Evolutionary conservation across 1,140 invertebrate genomes (phyloP), one percentile per base, ranked within the genome.

Genomic region (Hyposmocoma kahamanoa): DNA sequence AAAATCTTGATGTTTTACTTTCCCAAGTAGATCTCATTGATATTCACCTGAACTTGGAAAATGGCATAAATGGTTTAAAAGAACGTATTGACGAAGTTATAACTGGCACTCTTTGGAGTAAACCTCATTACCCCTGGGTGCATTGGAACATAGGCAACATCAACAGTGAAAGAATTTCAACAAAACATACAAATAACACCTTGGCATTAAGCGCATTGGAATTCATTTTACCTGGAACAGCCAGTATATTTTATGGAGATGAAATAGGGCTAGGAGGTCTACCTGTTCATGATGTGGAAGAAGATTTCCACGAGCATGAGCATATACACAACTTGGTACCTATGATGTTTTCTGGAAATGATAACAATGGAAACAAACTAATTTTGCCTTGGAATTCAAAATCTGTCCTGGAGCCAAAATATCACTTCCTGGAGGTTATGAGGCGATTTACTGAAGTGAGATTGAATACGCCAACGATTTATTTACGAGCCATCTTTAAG

Each of bases 191-290:
- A 3, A 92, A 93, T 65, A 89, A 89, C 13, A 91, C 90, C 22
- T 71, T 89, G 43, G 91, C 91, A 2, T 87, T 90, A 1, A 88
- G 89, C 9, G 78, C 94, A 32, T 79, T 96, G 47, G 88, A 92
- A 49, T 88, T 95, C 66, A 91, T 92, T 83, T 71, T 96, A 18
- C 94, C 95, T 1, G 95, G 95, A 3, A 94, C 93, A 8, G 89
- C 93, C 0, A 94, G 88, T 56, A 90, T 96, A 57, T 93, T 95
- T 71, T 95, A 95, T 70, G 93, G 93, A 4, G 94, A 96, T 74
- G 94, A 95, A 87, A 63, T 84, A 38, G 72, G 77, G 13, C 89
- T 95, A 52, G 89, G 89, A 13, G 76, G 90, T 26, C 55, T 87
- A 28, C 71, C 86, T 47, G 59, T 82, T 17, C 56, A 72, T 9